Evolutionary conservation across 2,888 invertebrate genomes (phyloP).

Genomic region (Lepas anatifera): DNA sequence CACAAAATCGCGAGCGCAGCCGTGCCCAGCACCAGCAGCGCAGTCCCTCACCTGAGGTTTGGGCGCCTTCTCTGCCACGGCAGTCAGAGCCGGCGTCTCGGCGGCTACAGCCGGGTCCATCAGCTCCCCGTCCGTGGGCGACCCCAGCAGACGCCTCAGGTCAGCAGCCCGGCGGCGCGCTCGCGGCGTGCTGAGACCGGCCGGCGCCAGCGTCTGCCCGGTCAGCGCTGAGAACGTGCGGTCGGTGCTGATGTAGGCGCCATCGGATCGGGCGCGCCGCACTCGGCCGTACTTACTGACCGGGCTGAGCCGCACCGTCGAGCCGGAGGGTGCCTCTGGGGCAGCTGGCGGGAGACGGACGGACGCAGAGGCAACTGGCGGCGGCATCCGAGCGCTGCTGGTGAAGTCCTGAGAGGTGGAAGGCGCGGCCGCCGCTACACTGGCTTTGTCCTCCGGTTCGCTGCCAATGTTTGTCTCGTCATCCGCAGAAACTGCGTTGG

Average conservation of each 20-base stretch:
- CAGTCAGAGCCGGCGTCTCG: too few species aligned
- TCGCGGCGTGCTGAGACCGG: background rate
- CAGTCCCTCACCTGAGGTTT: conserved; percentile 39
- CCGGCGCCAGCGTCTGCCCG: background rate
- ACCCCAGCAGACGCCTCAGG: background rate
- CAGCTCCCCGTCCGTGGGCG: background rate
- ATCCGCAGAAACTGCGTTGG: background rate
- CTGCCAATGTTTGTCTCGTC: background rate
- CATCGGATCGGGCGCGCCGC: background rate
- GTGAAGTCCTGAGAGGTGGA: background rate
- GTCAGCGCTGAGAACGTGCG: conserved; percentile 2
- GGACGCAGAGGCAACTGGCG: background rate
- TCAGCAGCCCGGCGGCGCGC: background rate
- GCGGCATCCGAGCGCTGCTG: background rate
- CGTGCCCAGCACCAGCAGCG: too few species aligned
- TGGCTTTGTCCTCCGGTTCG: background rate
- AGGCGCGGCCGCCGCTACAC: background rate
- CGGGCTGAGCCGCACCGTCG: background rate
- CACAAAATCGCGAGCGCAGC: too few species aligned
- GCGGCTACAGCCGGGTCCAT: too few species aligned
- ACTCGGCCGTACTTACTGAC: conserved; percentile 4
- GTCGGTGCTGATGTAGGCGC: conserved; percentile 1
- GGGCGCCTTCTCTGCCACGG: background rate
- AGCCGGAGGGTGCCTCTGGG: background rate
- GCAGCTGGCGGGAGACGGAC: background rate